Conservation (phyloP, 2,797 vertebrate genomes). For the Artibeus lituratus region DNA sequence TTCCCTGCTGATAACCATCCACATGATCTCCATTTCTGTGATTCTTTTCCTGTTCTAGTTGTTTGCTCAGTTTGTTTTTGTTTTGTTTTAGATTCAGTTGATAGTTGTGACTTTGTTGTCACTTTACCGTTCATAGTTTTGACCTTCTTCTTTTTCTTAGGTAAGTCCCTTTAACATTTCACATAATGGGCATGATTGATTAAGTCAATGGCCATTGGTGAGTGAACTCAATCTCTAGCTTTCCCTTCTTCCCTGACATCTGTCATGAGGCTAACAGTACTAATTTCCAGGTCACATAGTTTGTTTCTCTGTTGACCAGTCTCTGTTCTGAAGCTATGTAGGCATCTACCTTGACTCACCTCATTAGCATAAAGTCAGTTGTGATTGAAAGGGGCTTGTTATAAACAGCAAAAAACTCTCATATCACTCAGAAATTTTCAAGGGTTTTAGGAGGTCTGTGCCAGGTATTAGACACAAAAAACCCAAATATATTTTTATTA, state of each 20-base stretch:
- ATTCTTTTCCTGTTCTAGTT: no score
- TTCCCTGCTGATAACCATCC: no score
- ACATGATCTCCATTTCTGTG: no score
- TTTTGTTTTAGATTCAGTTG: no score
- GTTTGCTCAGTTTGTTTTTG: no score
- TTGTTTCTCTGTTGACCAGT: background rate
- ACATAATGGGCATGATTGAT: background rate
- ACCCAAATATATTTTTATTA: background rate
- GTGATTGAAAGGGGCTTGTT: background rate
- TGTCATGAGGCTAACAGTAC: background rate
- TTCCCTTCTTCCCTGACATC: background rate
- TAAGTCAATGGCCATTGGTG: background rate
- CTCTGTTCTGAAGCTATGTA: background rate
- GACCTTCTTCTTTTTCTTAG: no score
- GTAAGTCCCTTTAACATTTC: background rate
- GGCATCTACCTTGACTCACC: background rate
- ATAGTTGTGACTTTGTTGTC: no score
- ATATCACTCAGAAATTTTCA: background rate
- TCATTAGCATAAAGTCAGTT: background rate
- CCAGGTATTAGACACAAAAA: background rate
- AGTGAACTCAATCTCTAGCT: background rate
- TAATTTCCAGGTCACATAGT: background rate
- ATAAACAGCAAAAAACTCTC: background rate
- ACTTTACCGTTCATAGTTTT: no score
- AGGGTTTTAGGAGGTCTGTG: background rate